Evolutionary conservation across 1,140 invertebrate genomes (phyloP), one percentile per base, ranked within the genome.

Genomic region (Pomacea maculata): DNA sequence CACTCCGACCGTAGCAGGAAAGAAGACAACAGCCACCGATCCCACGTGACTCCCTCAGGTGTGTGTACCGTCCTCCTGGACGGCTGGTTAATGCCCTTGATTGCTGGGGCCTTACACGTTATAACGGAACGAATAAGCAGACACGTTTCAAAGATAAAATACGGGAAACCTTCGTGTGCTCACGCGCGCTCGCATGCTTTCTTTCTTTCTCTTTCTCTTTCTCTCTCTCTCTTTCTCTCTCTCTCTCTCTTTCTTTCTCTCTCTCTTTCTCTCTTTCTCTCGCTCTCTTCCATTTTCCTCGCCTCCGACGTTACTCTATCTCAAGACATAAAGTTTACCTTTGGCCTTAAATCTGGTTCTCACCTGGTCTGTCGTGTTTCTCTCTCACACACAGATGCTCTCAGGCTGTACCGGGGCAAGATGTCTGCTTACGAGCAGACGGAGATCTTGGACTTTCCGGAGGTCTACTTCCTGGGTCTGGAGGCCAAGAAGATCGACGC

Each of bases 401-500:
- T 91, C 64, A 90, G 88, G 79, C 83, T 87, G 57, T 91, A 89
- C 80, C 79, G 88, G 70, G 83, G 86, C 74, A 88, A 89, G 82
- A 79, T 91, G 52, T 86, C 89, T 57, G 83, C 83, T 61, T 91
- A 88, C 87, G 90, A 91, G 83, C 89, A 91, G 72, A 86, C 86
- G 76, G 90, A 91, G 82, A 91, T 91, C 75, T 79, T 90, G 19
- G 88, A 91, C 80, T 91, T 89, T 80, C 85, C 88, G 52, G 90
- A 91, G 76, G 88, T 91, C 70, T 90, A 79, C 78, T 90, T 88
- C 84, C 84, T 91, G 52, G 90, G 90, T 21, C 81, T 91, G 57
- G 90, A 91, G 68, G 88, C 89, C 0, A 90, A 91, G 83, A 91
- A 91, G 79, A 85, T 90, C 57, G 89, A 90, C 79, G 88, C 83